Evolutionary conservation across 1,140 invertebrate genomes (phyloP), one percentile per base, ranked within the genome.

Genomic region (Neodiprion fabricii): DNA sequence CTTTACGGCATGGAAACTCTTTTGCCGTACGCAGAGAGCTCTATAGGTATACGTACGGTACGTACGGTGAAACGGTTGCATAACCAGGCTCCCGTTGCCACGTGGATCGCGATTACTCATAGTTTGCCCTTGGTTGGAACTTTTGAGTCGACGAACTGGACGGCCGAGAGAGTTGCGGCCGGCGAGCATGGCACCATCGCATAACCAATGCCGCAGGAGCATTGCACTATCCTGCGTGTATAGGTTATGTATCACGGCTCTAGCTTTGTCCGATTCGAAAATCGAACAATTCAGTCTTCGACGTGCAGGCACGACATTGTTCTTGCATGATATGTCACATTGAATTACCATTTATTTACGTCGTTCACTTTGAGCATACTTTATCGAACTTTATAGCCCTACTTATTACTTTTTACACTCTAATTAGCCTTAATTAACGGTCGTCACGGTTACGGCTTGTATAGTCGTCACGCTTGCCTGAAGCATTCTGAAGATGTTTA

Each of bases 101-200:
- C 53, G 53, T 61, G 53, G 53, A 61, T 61, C 53, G 53, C 53
- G 53, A 61, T 61, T 61, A 61, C 53, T 61, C 53, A 61, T 61
- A 61, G 53, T 61, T 61, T 61, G 53, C 53, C 53, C 53, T 61
- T 61, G 53, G 53, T 14, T 61, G n/a, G n/a, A 61, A 61, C 11
- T 61, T 61, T 61, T 61, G 53, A 61, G 53, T 61, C 53, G 53
- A 61, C 53, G 53, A 61, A 61, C 53, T 61, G 53, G 53, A 61
- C 53, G 53, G n/a, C n/a, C 28, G 28, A 40, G 53, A 14, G 7
- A 14, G 53, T 17, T 17, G 53, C 53, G 28, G 28, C 28, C 28
- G 28, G 28, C 28, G 28, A 40, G 28, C 28, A 40, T 5, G 1
- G 28, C 5, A 40, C 28, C 28, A 40, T 40, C 28, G 5, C 28